Conservation (phyloP, 2,113 vertebrate genomes). For the Oncorhynchus masou region DNA sequence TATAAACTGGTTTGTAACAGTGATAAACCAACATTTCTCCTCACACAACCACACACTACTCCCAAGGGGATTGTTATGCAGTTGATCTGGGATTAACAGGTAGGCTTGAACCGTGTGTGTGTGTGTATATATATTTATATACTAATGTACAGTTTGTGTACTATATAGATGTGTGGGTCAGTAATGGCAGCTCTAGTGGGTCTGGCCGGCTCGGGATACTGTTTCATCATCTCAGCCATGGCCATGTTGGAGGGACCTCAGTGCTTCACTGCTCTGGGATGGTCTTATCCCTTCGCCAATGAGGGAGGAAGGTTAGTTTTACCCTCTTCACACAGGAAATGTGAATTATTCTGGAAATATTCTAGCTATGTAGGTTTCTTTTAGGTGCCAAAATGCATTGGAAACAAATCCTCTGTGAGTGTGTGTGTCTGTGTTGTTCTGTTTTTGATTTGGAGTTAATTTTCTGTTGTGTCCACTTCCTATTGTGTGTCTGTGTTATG, state of each 20-base stretch:
- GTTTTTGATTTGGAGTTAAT: too few relatives aligned
- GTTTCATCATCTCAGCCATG: conserved; percentile 80
- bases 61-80: not conserved
- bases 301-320: conserved; percentile 72
- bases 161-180: conserved; percentile 80
- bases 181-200: conserved; percentile 81
- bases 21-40: too few relatives aligned
- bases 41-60: not conserved
- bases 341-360: not conserved
- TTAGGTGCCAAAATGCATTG: too few relatives aligned
- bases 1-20: not conserved
- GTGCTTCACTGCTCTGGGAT: conserved; percentile 67
- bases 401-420: too few relatives aligned
- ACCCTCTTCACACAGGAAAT: too few relatives aligned
- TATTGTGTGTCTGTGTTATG: too few relatives aligned
- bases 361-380: too few relatives aligned
- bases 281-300: conserved; percentile 77
- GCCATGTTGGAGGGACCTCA: conserved; percentile 78
- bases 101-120: not conserved
- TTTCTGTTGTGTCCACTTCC: too few relatives aligned
- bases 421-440: too few relatives aligned
- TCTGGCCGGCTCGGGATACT: conserved; percentile 84
- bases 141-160: not conserved
- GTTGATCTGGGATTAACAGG: not conserved
- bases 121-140: too few relatives aligned